These are phyloP conservation scores for Cherax quadricarinatus DNA, from an alignment of 1,140 invertebrate species.

Conservation along the genomic window DNA sequence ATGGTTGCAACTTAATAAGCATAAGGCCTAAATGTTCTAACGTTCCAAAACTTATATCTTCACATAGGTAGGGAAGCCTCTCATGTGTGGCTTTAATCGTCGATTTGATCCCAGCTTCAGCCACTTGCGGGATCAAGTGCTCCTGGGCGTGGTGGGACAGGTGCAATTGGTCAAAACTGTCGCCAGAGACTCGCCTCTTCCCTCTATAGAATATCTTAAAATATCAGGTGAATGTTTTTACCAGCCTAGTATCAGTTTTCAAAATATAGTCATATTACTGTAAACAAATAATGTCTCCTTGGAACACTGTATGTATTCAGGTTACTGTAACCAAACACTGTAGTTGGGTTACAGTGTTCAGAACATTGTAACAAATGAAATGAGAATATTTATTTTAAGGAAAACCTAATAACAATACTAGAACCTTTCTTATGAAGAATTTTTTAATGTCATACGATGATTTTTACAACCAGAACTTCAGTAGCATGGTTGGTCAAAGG, in stretches of 20 bases:
- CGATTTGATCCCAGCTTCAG: slow-evolving; percentile 83
- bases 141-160: slow-evolving; percentile 81
- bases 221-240: slow-evolving; percentile 78
- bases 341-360: not conserved
- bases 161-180: slow-evolving; percentile 82
- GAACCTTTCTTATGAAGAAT: too few species aligned
- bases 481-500: too few species aligned
- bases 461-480: too few species aligned
- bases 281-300: not conserved
- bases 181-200: slow-evolving; percentile 82
- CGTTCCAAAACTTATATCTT: not conserved
- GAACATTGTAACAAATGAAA: too few species aligned
- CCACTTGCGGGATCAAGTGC: slow-evolving; percentile 78
- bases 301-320: not conserved
- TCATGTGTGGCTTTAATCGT: slow-evolving; percentile 84
- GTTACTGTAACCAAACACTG: not conserved
- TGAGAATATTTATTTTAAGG: too few species aligned
- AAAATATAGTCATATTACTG: not conserved
- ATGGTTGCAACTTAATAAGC: too few species aligned
- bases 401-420: too few species aligned
- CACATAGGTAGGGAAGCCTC: slow-evolving; percentile 76
- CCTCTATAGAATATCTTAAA: slow-evolving; percentile 81
- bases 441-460: too few species aligned
- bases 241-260: not conserved
- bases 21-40: too few species aligned